Conservation (phyloP, 2,113 vertebrate genomes). For the Prinia subflava region DNA sequence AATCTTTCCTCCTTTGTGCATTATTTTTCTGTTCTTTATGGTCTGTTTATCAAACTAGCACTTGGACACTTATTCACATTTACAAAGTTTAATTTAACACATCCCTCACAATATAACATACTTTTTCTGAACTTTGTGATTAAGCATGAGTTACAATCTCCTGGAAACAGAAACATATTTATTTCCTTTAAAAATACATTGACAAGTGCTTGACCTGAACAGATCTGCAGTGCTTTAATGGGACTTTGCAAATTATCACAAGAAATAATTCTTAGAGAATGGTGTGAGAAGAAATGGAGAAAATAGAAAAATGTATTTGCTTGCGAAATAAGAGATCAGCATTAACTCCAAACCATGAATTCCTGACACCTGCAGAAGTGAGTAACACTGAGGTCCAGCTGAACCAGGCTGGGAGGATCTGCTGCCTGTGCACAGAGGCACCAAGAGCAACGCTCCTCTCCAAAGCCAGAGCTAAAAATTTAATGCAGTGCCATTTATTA, state of each 20-base stretch:
- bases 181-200: neutral
- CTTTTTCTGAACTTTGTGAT: neutral
- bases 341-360: neutral
- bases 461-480: neutral
- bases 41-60: neutral
- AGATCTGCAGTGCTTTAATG: neutral
- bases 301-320: neutral
- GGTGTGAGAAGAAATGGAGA: neutral
- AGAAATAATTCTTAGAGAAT: neutral
- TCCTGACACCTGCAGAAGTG: neutral
- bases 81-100: neutral
- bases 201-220: neutral
- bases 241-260: neutral
- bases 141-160: neutral
- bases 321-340: neutral
- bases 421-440: neutral
- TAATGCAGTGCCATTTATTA: neutral
- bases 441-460: neutral
- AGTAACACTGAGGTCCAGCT: neutral
- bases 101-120: neutral
- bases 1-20: neutral
- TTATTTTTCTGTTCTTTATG: neutral
- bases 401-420: neutral
- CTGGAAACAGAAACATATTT: neutral
- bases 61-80: neutral